phyloP scores from a whole-genome alignment of 2,797 vertebrate genomes.

The Pteropus rufus region DNA sequence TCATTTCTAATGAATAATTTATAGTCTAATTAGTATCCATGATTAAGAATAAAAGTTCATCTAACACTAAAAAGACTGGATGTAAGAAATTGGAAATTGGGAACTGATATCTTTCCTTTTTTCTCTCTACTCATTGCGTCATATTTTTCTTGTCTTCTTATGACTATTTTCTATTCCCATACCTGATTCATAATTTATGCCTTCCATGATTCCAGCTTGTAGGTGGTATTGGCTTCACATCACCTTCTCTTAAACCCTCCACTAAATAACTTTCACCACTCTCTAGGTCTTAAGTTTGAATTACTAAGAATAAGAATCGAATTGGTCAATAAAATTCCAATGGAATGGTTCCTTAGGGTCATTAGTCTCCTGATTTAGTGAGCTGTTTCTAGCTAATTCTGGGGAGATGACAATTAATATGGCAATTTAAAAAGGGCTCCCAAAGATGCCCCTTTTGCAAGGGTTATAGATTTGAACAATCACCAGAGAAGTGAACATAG shows the following conservation, averaged over 20 bases:
- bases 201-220: background rate
- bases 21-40: background rate
- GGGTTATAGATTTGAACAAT: background rate
- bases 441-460: background rate
- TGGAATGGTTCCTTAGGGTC: background rate
- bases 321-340: background rate
- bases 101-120: background rate
- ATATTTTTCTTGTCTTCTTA: background rate
- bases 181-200: background rate
- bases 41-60: background rate
- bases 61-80: background rate
- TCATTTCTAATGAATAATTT: background rate
- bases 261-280: background rate
- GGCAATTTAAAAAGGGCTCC: background rate
- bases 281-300: background rate
- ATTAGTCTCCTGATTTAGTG: background rate
- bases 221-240: background rate
- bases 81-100: background rate
- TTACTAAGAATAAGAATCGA: background rate
- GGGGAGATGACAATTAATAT: background rate
- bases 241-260: background rate
- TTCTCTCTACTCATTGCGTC: background rate
- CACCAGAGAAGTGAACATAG: background rate
- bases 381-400: background rate
- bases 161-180: background rate